A percentile compares a stretch with the other conserved stretches of the same genome.
These are phyloP conservation scores for Bufo bufo DNA, from an alignment of 2,113 vertebrate species.

Conservation along the genomic window DNA sequence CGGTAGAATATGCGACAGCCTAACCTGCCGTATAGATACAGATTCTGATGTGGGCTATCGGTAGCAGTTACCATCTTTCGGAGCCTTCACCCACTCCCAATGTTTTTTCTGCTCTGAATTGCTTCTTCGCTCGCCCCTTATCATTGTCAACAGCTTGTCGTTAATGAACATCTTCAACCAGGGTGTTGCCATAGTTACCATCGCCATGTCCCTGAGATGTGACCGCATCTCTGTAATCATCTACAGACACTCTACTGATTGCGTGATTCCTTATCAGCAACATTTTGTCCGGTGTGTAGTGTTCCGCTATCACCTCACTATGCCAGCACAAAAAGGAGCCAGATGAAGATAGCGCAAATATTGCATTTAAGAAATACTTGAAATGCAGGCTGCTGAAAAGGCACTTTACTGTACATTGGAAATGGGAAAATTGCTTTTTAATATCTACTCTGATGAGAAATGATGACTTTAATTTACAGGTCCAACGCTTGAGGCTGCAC, in stretches of 20 bases:
- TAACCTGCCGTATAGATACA: no score
- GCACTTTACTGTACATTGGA: neutral
- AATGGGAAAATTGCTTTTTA: neutral
- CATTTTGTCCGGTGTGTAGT: neutral
- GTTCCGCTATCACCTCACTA: constrained; percentile 15
- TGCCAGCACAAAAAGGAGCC: neutral
- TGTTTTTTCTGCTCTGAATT: constrained; percentile 1
- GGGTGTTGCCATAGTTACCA: constrained; percentile 39
- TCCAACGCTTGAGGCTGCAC: neutral
- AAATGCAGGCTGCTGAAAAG: neutral
- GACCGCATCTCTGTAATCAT: constrained; percentile 51
- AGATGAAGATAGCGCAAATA: neutral
- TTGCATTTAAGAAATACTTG: neutral
- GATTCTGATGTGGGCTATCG: neutral
- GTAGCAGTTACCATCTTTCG: neutral
- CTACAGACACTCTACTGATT: constrained; percentile 49
- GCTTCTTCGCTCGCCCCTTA: constrained; percentile 21
- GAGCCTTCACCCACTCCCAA: neutral
- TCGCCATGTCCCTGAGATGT: constrained; percentile 16
- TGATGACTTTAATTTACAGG: neutral
- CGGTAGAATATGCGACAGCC: neutral
- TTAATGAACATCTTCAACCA: constrained; percentile 44
- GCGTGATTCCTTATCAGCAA: constrained; percentile 33
- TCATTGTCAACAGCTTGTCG: constrained; percentile 49
- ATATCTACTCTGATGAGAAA: neutral